Percentiles rank a stretch among this genome's conserved stretches.
These are phyloP conservation scores for Drosophila paramelanica DNA, from an alignment of 2,888 invertebrate species.

Conservation along the genomic window DNA sequence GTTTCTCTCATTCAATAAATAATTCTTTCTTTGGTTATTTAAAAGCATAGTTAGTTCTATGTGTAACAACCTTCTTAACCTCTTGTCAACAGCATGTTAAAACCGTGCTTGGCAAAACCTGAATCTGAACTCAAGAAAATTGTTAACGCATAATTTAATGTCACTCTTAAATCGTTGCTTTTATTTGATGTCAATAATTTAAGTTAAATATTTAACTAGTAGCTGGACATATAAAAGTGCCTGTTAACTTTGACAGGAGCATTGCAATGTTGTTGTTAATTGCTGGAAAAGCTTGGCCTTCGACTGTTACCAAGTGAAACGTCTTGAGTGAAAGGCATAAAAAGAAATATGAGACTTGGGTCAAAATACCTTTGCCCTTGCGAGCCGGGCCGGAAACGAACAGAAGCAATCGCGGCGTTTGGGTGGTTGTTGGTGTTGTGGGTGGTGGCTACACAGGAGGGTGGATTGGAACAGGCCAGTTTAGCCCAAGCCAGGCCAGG, in stretches of 20 bases:
- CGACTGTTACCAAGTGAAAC: background rate
- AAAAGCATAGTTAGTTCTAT: no score
- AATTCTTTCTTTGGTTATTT: no score
- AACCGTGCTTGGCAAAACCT: no score
- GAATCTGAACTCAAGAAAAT: no score
- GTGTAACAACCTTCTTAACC: no score
- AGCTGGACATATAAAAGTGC: background rate
- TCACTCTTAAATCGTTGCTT: no score
- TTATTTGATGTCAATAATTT: no score
- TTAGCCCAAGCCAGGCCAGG: constrained; percentile 11
- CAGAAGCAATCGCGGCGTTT: constrained; percentile 21
- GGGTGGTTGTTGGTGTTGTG: constrained; percentile 7
- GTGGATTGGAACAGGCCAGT: constrained; percentile 27
- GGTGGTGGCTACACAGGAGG: constrained; percentile 6
- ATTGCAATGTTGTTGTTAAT: background rate
- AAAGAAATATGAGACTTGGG: constrained; percentile 2
- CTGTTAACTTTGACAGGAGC: background rate
- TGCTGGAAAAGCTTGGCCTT: background rate
- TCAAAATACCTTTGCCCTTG: background rate
- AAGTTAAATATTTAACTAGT: no score
- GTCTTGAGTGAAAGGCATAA: background rate
- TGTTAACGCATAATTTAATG: no score
- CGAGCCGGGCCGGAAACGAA: constrained; percentile 1
- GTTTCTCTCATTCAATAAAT: no score
- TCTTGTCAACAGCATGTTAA: no score